Evolutionary conservation across 2,113 vertebrate species (phyloP), one percentile per base, ranked within the genome.

Genomic region (Passer domesticus): DNA sequence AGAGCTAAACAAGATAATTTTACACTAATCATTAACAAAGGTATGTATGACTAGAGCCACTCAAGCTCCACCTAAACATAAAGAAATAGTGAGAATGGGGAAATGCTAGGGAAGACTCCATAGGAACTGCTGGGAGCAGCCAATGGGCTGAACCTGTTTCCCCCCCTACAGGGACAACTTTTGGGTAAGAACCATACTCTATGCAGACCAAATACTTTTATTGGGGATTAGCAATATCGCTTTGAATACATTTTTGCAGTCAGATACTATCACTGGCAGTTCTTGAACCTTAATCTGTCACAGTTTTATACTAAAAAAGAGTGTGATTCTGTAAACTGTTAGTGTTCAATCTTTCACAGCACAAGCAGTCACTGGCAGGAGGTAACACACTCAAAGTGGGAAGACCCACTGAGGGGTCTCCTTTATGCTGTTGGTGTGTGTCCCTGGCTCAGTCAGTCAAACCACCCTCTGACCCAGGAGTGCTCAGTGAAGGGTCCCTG

Each of bases 81-180:
- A 59, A 58, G 24, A 20, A 75, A 58, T 4, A 64, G 6, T 59
- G 44, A 67, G 62, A 77, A 68, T 15, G 27, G 15, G 17, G 27
- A 52, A 44, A 33, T 6, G 2, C 30, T 43, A 35, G 37, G 25
- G 11, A 35, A 59, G 44, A 22, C 31, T 15, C 23, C 13, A 3
- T n/a, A 0, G 0, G 20, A 49, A 85, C 31, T 67, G 20, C 44
- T 59, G 62, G 44, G 44, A 86, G 11, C 37, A 50, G 25, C 6
- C 25, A 19, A 50, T 0, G 13, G 24, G 20, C 21, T 43, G 52
- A 76, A 76, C 10, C 30, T 9, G 7, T 30, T 24, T 56, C 6
- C 5, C 9, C 19, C 15, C 10, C 2, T 1, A 28, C 1, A 35
- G 70, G 31, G 49, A 52, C 1, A 5, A 13, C 9, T 18, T 1